These are phyloP conservation scores for Campylorhamphus procurvoides DNA, from an alignment of 2,113 vertebrate genomes.

Conservation along the genomic window DNA sequence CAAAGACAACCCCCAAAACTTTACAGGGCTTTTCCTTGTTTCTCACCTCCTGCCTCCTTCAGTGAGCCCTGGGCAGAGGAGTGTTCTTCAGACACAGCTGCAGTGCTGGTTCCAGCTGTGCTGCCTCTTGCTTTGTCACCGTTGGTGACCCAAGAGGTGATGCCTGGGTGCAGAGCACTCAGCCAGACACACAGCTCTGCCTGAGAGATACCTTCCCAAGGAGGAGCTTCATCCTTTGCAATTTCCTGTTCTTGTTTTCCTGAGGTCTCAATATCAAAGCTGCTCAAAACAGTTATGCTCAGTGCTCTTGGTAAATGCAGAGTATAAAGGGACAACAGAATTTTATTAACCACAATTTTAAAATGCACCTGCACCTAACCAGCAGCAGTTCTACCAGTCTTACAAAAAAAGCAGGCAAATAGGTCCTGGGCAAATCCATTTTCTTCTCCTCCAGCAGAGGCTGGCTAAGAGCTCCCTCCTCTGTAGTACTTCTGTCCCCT, in stretches of 20 bases:
- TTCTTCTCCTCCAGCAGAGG: neutral
- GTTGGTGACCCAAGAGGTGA: neutral
- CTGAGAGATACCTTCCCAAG: neutral
- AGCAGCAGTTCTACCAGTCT: neutral
- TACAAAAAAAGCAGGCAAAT: neutral
- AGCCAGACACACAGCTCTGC: neutral
- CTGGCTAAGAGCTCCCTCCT: neutral
- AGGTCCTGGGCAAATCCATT: neutral
- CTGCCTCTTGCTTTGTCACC: neutral
- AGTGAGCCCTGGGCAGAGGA: neutral
- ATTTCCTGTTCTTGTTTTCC: neutral
- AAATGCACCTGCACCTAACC: neutral
- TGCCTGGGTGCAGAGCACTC: neutral
- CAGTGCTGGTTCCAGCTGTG: neutral
- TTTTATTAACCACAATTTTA: neutral
- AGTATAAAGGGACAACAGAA: neutral
- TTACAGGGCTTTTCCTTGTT: neutral
- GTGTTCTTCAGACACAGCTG: neutral
- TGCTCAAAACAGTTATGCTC: neutral
- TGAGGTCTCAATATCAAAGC: neutral
- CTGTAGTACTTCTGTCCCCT: neutral
- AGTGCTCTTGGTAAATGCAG: neutral
- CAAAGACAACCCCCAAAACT: neutral
- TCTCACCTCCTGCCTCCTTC: neutral
- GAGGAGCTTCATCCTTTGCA: neutral